Conservation (phyloP, 2,113 vertebrate species). For the Spheniscus mendiculus region DNA sequence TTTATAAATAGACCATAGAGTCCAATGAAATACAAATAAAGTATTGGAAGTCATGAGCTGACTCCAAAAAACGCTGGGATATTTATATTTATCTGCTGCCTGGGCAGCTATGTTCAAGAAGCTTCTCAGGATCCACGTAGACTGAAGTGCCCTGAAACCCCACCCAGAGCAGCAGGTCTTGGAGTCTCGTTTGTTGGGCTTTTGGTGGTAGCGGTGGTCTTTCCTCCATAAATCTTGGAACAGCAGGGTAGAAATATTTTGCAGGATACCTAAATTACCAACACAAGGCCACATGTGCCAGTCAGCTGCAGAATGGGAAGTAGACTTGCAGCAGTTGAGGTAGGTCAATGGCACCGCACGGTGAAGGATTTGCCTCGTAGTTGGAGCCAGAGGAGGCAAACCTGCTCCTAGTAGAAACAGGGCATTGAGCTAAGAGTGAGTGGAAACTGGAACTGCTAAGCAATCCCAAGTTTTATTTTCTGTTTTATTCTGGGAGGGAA, state of each 20-base stretch:
- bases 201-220: neutral
- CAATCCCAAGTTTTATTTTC: neutral
- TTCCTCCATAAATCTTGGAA: neutral
- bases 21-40: constrained; percentile 38
- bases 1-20: constrained; percentile 39
- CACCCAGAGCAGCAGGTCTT: neutral
- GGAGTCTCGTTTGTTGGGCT: neutral
- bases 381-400: neutral
- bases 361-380: neutral
- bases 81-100: constrained; percentile 6
- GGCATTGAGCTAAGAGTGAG: neutral
- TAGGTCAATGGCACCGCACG: accelerated
- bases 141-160: neutral
- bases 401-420: neutral
- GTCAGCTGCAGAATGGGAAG: neutral
- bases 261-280: neutral
- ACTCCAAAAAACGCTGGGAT: neutral
- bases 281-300: accelerated
- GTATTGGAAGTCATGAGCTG: constrained; percentile 10
- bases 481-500: neutral
- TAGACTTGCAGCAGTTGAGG: neutral
- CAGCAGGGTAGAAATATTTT: neutral
- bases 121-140: neutral
- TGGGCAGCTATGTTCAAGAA: neutral
- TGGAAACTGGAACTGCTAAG: neutral